Conservation (phyloP, 2,113 vertebrate genomes). For the Laticauda laticaudata region DNA sequence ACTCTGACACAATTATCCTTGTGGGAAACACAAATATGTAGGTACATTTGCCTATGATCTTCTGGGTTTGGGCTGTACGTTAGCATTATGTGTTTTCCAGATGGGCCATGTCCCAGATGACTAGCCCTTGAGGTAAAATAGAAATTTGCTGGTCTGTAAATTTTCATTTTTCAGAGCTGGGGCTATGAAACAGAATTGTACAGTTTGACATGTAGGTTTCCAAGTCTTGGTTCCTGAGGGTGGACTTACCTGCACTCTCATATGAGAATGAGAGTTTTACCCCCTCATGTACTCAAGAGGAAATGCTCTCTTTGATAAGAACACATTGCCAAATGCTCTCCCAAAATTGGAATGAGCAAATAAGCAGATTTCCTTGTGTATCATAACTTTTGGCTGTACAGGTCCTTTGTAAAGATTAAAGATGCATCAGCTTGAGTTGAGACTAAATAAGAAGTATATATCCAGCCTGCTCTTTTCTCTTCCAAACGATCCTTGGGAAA, state of each 20-base stretch:
- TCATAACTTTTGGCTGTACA: neutral
- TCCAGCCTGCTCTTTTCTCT: neutral
- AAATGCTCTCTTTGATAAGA: neutral
- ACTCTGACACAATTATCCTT: neutral
- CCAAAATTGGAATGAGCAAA: neutral
- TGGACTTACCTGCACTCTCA: neutral
- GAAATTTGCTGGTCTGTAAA: neutral
- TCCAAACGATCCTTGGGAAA: neutral
- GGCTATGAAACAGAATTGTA: neutral
- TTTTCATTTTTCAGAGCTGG: neutral
- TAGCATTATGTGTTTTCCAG: neutral
- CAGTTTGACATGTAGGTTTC: neutral
- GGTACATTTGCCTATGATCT: neutral
- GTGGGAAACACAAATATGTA: neutral
- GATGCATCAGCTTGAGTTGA: neutral
- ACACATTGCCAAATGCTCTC: neutral
- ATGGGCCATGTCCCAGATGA: neutral
- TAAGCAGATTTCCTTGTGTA: neutral
- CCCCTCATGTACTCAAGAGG: neutral
- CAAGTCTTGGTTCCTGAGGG: neutral
- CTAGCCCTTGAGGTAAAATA: neutral
- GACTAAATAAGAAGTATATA: neutral
- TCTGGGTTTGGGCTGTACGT: neutral
- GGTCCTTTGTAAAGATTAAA: neutral
- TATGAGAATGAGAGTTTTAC: neutral